Base-by-base conservation (phyloP, 2,113 vertebrate species). In the Empidonax traillii region DNA sequence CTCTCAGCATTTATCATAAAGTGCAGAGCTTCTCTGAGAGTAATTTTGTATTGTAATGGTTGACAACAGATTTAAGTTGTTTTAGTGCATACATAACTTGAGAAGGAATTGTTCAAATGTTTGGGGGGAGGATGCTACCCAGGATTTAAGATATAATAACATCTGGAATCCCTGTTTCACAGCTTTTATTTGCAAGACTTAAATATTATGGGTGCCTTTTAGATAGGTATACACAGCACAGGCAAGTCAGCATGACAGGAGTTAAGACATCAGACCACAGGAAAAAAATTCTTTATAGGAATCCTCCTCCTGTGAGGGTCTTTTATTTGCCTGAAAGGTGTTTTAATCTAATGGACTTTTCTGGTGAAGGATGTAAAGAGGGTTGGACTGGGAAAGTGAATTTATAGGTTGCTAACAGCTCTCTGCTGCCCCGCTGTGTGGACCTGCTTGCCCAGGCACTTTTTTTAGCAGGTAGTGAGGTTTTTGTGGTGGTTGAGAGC, bases 21-120 rank as follows among this genome's bases (percentile, higher is more conserved):
- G 86, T 86, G 21, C 85, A 92, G 72, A 37, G 52, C 27, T 88
- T 95, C 93, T 95, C 87, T 87, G 63, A 92, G 93, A 85, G 75
- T 88, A 65, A 66, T 92, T 96, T 96, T 91, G 46, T 90, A 62
- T 95, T 95, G 93, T 94, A 97, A 91, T 94, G 53, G 31, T 78
- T 95, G 59, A 93, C 63, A 96, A 39, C 46, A 91, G 87, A 68
- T 88, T 93, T 92, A 89, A 96, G 59, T 92, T 88, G 68, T 41
- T 97, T 95, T 77, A 74, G 61, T 90, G 24, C 46, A 28, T 83
- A 44, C 73, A 46, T 85, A 91, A 92, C 51, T 67, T 58, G 52
- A 89, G 61, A 92, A 87, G 94, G 44, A 96, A 88, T 93, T 81
- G 74, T 86, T 94, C 85, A 65, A 27, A 90, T 68, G 58, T 41